Base-by-base conservation (phyloP, 2,888 invertebrate species). In the Acronicta alni region DNA sequence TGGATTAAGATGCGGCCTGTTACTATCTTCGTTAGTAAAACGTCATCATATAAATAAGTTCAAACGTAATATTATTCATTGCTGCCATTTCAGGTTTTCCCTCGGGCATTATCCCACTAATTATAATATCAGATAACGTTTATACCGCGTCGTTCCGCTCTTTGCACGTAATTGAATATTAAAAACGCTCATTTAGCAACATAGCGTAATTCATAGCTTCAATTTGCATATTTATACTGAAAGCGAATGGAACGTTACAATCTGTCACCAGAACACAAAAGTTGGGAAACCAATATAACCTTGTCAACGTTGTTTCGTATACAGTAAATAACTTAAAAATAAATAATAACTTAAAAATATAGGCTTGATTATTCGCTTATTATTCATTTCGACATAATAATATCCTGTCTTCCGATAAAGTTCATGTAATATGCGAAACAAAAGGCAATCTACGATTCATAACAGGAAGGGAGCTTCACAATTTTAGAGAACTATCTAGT, bases 81-180 rank as follows among this genome's bases (percentile, higher is more conserved):
- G 51, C 41, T 16, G 60, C 54, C 51, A 72, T 67, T 55, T 64
- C 56, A 35, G 52, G 44, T 42, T 8, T 52, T 48, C 56, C 48
- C 57, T 38, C 51, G 47, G 53, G 72, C 57, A 48, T 57, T 63
- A 57, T 57, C 56, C 57, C 39, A 66, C 49, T 62, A 58, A 48
- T 60, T 51, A 46, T 48, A 48, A 67, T 60, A 63, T 56, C 58
- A 59, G 58, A 74, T 66, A 52, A 72, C 57, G 53, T 65, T 61
- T 52, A 65, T 54, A 43, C 43, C 57, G 51, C 52, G 20, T 44
- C 61, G 66, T 65, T 57, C 44, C 53, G 47, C 61, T 46, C 52
- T 66, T 66, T 56, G 57, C 54, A 42, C 71, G 38, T 70, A 74
- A 70, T 74, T 70, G 57, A 72, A 70, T 74, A 70, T 75, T 67